These are phyloP conservation scores for Napeogenes inachia DNA, from an alignment of 2,888 invertebrate genomes.

Conservation along the genomic window DNA sequence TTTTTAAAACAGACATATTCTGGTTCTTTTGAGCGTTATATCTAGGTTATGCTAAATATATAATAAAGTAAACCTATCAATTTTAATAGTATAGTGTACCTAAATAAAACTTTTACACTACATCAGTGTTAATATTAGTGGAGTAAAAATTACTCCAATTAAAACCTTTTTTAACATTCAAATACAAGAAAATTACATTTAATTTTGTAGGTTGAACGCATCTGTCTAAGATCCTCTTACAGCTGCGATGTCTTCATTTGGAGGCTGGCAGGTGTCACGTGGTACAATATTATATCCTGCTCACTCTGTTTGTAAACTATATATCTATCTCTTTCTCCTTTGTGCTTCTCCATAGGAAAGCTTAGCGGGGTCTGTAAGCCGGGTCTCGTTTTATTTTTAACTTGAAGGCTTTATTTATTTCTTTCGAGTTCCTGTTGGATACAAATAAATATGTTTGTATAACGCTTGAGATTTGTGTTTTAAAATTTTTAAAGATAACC, in stretches of 20 bases:
- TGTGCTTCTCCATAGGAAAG: slow-evolving; percentile 59
- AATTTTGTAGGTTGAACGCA: slow-evolving; percentile 42
- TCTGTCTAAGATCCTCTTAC: slow-evolving; percentile 59
- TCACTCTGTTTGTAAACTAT: slow-evolving; percentile 36
- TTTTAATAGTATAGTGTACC: too few species aligned
- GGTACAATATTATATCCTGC: slow-evolving; percentile 45
- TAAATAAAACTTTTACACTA: too few species aligned
- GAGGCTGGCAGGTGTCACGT: slow-evolving; percentile 76
- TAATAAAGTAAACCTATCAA: too few species aligned
- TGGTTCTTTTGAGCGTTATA: too few species aligned
- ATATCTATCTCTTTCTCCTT: slow-evolving; percentile 50
- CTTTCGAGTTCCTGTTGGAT: slow-evolving; percentile 56
- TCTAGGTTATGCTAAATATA: too few species aligned
- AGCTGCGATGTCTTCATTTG: slow-evolving; percentile 78
- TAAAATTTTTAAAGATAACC: too few species aligned
- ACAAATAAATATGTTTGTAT: slow-evolving; percentile 55
- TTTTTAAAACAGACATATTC: too few species aligned
- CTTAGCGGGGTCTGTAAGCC: slow-evolving; percentile 53
- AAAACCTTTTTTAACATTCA: background rate
- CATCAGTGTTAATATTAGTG: too few species aligned
- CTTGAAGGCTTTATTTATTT: slow-evolving; percentile 68
- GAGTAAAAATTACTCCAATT: too few species aligned
- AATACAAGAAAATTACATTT: slow-evolving; percentile 13
- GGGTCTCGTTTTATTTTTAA: slow-evolving; percentile 48
- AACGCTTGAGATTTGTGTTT: slow-evolving; percentile 25